Conservation (phyloP, 2,888 invertebrate genomes). For the Eupithecia tripunctaria region DNA sequence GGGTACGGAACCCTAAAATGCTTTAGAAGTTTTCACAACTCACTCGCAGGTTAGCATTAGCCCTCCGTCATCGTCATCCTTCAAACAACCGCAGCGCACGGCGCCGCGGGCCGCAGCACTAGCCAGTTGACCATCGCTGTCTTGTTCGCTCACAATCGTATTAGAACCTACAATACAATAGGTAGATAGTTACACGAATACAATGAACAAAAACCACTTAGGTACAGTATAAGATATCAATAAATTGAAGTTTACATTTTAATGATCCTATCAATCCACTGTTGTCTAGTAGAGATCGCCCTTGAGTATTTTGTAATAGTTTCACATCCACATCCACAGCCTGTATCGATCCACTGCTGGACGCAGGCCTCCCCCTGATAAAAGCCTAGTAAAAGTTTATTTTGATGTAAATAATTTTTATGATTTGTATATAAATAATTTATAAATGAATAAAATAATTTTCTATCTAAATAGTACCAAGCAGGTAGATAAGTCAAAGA, state of each 20-base stretch:
- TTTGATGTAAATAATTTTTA: too few species aligned
- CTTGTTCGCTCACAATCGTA: neutral
- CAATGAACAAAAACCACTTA: neutral
- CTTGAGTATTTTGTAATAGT: too few species aligned
- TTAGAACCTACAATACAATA: neutral
- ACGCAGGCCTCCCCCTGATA: too few species aligned
- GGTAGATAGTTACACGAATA: neutral
- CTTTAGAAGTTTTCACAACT: slow-evolving; percentile 44
- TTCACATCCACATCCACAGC: too few species aligned
- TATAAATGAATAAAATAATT: too few species aligned
- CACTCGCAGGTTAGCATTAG: slow-evolving; percentile 61
- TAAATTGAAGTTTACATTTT: too few species aligned
- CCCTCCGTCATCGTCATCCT: slow-evolving; percentile 40
- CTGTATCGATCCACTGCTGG: too few species aligned
- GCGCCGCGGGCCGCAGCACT: slow-evolving; percentile 9
- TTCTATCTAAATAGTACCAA: neutral
- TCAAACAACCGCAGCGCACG: slow-evolving; percentile 63
- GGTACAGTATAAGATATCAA: too few species aligned
- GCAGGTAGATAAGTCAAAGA: neutral
- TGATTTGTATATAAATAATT: too few species aligned
- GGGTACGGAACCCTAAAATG: neutral
- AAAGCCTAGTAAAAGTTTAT: too few species aligned
- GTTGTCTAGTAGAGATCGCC: too few species aligned
- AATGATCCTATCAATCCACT: too few species aligned
- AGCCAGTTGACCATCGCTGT: slow-evolving; percentile 16